Evolutionary conservation across 2,797 vertebrate genomes (phyloP), one percentile per base, ranked within the genome.

Genomic region (Anniella stebbinsi): DNA sequence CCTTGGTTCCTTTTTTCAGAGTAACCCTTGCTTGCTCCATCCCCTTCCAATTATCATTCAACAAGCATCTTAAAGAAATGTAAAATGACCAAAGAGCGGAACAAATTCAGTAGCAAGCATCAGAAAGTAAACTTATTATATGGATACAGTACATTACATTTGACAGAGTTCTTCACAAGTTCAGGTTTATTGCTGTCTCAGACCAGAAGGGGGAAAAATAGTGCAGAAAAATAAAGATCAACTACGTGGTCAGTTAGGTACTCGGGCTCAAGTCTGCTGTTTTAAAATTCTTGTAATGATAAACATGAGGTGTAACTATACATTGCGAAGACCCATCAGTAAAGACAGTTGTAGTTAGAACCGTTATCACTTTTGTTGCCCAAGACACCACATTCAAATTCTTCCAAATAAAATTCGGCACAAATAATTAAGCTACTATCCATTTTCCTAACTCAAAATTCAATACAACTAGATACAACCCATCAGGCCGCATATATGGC

Each of bases 151-250:
- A 54, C n/a, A 15, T 84, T 41, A 69, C 70, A 33, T 38, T n/a
- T 87, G 33, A 36, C n/a, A 51, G 80, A 30, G 33, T 33, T 80
- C 70, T 69, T 54, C 38, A 66, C 17, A 69, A 51, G 21, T 85
- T 67, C 70, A 75, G 51, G 75, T 80, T n/a, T 84, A 76, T 33
- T 82, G 11, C 82, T 86, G 41, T 63, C 33, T 48, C 30, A 38
- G 30, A 80, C 48, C 23, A 36, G 80, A 2, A 63, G 60, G 23
- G 21, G 21, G 78, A 87, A 1, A 60, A 23, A 63, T 41, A 80
- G 82, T 67, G 67, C 67, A 75, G 57, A 72, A 70, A 72, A 86
- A 82, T 28, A 45, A 89, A 72, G 38, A 73, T 70, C 51, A 18
- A 84, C 54, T 21, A 91, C 66, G 12, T 51, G 25, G 33, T 73